Evolutionary conservation across 2,888 invertebrate genomes (phyloP), one percentile per base, ranked within the genome.

Genomic region (Liposcelis brunnea): DNA sequence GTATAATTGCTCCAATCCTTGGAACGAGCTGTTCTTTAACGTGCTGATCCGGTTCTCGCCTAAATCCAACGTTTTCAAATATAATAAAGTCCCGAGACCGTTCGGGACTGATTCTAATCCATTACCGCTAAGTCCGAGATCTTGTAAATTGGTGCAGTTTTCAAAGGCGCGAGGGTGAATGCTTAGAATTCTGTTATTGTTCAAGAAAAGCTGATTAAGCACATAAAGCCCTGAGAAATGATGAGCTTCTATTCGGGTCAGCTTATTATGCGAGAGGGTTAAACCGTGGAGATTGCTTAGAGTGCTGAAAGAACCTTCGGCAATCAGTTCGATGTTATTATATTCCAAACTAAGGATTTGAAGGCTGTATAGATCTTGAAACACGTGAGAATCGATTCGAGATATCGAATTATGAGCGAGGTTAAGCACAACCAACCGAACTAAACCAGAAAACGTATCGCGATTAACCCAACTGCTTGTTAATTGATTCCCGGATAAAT

Each of bases 21-120:
- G 71, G 55, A 87, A 82, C 43, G 80, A 77, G 48, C 75, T 69
- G 57, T 78, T 77, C 47, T 71, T 72, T 47, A 90, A 71, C 52
- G 69, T 68, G 51, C 75, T 72, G 57, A 90, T 78, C 57, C 72
- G 71, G 64, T 89, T 90, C 65, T 83, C 81, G 42, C 83, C 83
- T 54, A 89, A 69, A 64, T 86, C 83, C 49, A 89, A 67, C 21
- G 79, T 78, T 58, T 78, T 80, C 55, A 89, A 65, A 55, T 77
- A 75, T 52, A 71, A 66, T 50, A 85, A 66, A 53, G 74, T 74
- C 53, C 75, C 74, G 50, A 82, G 70, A 35, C 82, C 80, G 55
- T 69, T 71, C 49, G 84, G 81, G 47, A 80, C 71, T 53, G 74
- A 74, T 33, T 71, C 72, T 54, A 86, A 66, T 56, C 70, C 65